These are phyloP conservation scores for Nyctereutes procyonoides DNA, from an alignment of 2,113 vertebrate species.

Conservation along the genomic window DNA sequence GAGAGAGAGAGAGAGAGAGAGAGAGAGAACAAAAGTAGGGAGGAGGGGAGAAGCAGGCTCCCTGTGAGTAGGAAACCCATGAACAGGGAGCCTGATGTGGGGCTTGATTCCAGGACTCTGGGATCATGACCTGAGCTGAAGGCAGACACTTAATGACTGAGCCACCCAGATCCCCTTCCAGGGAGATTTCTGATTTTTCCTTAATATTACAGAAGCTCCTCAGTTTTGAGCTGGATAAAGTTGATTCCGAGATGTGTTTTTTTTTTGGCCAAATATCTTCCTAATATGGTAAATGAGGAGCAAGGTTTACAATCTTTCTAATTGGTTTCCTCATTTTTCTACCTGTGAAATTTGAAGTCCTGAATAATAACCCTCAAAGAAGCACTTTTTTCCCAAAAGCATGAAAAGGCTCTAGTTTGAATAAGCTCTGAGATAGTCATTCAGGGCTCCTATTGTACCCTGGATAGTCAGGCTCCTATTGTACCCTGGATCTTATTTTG, in stretches of 20 bases:
- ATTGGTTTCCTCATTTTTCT: not conserved
- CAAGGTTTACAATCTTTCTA: not conserved
- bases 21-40: too few relatives aligned
- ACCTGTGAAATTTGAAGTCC: not conserved
- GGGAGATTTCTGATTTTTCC: not conserved
- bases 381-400: not conserved
- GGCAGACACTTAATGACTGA: too few relatives aligned
- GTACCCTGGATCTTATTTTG: not conserved
- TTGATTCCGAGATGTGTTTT: not conserved
- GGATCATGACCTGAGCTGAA: too few relatives aligned
- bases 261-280: not conserved
- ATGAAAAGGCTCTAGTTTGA: not conserved
- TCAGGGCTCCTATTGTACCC: not conserved
- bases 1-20: too few relatives aligned
- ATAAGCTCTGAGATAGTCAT: not conserved
- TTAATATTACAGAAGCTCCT: not conserved
- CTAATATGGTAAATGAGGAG: not conserved
- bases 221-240: not conserved
- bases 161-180: too few relatives aligned
- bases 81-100: too few relatives aligned
- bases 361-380: not conserved
- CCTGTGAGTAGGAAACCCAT: too few relatives aligned
- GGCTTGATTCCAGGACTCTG: too few relatives aligned
- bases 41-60: too few relatives aligned
- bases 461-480: not conserved